phyloP scores from a whole-genome alignment of 2,888 invertebrate genomes.

The Abrostola tripartita region DNA sequence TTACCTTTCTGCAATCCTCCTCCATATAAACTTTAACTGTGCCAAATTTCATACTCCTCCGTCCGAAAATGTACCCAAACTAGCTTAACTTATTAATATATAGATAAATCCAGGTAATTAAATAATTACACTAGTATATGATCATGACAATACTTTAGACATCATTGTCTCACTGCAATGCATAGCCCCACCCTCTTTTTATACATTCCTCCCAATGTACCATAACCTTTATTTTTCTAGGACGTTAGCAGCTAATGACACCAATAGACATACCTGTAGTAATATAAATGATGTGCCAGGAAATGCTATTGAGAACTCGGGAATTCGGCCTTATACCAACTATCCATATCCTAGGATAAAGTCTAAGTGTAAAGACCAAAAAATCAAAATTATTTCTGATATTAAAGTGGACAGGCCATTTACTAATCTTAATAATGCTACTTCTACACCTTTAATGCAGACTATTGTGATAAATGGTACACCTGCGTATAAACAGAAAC shows the following conservation, averaged over 20 bases:
- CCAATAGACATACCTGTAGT: constrained; percentile 41
- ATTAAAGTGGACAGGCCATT: constrained; percentile 75
- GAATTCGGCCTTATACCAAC: constrained; percentile 46
- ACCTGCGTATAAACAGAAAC: constrained; percentile 72
- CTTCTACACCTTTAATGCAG: constrained; percentile 77
- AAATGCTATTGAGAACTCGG: constrained; percentile 45
- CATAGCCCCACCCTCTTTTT: neutral
- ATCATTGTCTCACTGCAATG: too few relatives aligned
- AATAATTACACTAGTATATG: too few relatives aligned
- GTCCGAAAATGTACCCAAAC: too few relatives aligned
- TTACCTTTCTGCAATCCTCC: too few relatives aligned
- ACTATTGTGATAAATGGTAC: constrained; percentile 80
- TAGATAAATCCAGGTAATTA: too few relatives aligned
- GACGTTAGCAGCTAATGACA: constrained; percentile 58
- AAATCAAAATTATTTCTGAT: constrained; percentile 81
- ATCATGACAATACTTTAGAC: too few relatives aligned
- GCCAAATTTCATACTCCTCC: too few relatives aligned
- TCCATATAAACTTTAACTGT: too few relatives aligned
- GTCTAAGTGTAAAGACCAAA: constrained; percentile 67
- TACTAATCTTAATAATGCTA: constrained; percentile 64
- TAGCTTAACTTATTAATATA: too few relatives aligned
- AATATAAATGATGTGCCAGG: constrained; percentile 40
- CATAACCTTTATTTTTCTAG: constrained; percentile 54
- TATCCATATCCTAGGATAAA: constrained; percentile 48
- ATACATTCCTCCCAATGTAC: constrained; percentile 2